These are phyloP conservation scores for Cotesia typhae DNA, from an alignment of 1,140 invertebrate genomes.

Conservation along the genomic window DNA sequence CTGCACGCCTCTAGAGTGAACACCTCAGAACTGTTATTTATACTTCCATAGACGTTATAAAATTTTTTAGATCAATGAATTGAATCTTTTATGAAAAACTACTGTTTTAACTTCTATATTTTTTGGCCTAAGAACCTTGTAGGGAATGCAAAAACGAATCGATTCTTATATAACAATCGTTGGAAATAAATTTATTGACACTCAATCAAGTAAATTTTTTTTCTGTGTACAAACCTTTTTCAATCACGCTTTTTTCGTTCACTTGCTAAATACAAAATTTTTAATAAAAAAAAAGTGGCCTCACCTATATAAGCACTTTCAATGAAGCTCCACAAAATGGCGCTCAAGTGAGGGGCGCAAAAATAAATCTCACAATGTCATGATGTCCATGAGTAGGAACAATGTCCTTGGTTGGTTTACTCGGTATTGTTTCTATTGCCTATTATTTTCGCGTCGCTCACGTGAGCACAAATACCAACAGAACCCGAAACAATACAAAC, in stretches of 20 bases:
- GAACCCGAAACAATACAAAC: neutral
- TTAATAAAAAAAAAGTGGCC: neutral
- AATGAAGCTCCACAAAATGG: neutral
- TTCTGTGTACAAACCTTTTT: neutral
- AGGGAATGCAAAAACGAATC: too few relatives aligned
- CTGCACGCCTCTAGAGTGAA: too few relatives aligned
- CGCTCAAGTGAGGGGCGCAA: slow-evolving; percentile 18
- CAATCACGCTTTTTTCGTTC: neutral
- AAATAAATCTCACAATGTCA: slow-evolving; percentile 33
- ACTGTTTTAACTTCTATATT: neutral
- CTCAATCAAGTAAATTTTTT: too few relatives aligned
- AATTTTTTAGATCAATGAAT: too few relatives aligned
- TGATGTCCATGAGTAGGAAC: slow-evolving; percentile 34
- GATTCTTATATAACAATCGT: too few relatives aligned
- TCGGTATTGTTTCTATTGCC: slow-evolving; percentile 43
- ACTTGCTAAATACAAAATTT: neutral
- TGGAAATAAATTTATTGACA: too few relatives aligned
- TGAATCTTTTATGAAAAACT: too few relatives aligned
- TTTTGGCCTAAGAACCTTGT: too few relatives aligned
- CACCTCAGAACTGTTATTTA: too few relatives aligned
- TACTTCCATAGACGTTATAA: too few relatives aligned
- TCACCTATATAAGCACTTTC: neutral
- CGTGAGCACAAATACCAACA: slow-evolving; percentile 16
- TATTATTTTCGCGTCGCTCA: slow-evolving; percentile 41
- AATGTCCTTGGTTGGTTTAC: slow-evolving; percentile 23